A percentile compares a stretch with the other conserved stretches of the same genome.
phyloP scores from a whole-genome alignment of 2,888 invertebrate species.

The Tipula lateralis region DNA sequence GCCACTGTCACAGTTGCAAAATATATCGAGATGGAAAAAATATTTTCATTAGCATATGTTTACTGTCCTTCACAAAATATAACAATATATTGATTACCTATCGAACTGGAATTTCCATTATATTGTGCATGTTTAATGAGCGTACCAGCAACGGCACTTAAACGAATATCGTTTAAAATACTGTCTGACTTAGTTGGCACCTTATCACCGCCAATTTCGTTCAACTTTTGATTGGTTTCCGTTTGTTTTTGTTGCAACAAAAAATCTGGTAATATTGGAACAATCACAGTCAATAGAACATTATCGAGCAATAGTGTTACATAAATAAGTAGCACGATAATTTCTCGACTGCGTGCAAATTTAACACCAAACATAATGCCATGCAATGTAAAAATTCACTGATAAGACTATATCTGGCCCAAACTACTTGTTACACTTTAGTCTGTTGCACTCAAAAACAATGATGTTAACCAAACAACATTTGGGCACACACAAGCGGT shows the following conservation, averaged over 20 bases:
- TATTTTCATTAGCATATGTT: background rate
- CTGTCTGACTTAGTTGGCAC: constrained; percentile 32
- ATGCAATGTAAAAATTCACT: background rate
- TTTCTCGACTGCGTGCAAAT: constrained; percentile 39
- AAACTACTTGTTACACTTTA: background rate
- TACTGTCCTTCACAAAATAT: background rate
- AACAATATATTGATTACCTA: background rate
- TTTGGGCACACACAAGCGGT: background rate
- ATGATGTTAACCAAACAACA: background rate
- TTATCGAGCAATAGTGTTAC: constrained; percentile 78
- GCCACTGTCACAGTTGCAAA: background rate
- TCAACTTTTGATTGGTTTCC: constrained; percentile 42
- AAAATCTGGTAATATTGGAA: constrained; percentile 75
- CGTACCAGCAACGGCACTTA: background rate
- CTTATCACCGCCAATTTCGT: constrained; percentile 40
- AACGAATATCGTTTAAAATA: background rate
- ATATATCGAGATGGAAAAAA: constrained; percentile 42
- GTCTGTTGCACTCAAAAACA: background rate
- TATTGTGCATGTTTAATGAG: background rate
- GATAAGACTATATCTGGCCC: background rate
- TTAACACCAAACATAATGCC: constrained; percentile 25
- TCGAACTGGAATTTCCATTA: background rate
- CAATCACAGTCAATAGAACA: constrained; percentile 79
- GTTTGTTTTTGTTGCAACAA: constrained; percentile 53
- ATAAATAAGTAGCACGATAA: constrained; percentile 59